Evolutionary conservation across 2,113 vertebrate genomes (phyloP).

Genomic region (Leiothrix lutea): DNA sequence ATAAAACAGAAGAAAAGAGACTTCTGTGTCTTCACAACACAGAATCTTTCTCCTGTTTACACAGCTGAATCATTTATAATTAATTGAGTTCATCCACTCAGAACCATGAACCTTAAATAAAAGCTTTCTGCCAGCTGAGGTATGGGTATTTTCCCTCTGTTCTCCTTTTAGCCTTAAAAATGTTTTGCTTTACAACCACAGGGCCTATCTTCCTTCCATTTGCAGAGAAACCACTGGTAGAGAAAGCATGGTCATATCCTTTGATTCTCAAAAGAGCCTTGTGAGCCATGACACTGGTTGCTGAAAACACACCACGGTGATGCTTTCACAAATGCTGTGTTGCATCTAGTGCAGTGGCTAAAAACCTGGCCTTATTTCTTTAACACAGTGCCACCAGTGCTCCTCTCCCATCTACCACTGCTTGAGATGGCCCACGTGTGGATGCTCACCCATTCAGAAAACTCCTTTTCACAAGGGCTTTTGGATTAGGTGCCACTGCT

Average conservation of each 20-base stretch:
- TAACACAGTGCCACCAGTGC: not conserved
- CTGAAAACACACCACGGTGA: rapidly evolving
- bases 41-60: not conserved
- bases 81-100: not conserved
- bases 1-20: conserved; percentile 29
- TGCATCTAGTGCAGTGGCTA: not conserved
- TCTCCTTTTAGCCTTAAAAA: not conserved
- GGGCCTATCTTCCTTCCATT: not conserved
- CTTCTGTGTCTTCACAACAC: not conserved
- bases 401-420: not conserved
- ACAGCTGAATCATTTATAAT: not conserved
- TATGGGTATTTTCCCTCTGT: not conserved
- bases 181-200: not conserved
- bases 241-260: rapidly evolving
- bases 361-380: not conserved
- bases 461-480: not conserved
- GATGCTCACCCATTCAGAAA: not conserved
- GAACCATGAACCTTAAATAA: not conserved
- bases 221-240: not conserved
- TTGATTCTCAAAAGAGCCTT: not conserved
- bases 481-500: not conserved
- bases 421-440: not conserved
- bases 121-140: not conserved
- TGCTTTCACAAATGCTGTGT: not conserved
- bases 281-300: not conserved